Conservation (phyloP, 2,888 invertebrate genomes). For the Netelia inedita region DNA sequence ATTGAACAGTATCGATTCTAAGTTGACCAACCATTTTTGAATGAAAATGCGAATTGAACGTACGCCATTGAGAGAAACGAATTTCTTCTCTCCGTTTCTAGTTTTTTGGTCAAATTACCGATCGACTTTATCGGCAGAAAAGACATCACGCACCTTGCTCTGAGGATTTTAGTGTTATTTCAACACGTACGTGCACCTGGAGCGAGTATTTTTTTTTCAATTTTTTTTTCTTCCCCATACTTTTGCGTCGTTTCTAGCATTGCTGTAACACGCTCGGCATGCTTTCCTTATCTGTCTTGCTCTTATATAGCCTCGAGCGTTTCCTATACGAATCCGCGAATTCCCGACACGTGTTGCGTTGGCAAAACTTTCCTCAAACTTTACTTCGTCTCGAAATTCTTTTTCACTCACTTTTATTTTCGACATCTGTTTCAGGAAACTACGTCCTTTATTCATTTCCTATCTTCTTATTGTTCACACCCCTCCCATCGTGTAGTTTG, state of each 20-base stretch:
- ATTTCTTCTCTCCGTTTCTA: too few relatives aligned
- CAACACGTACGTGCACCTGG: background rate
- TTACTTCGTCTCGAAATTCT: constrained; percentile 17
- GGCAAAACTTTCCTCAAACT: constrained; percentile 19
- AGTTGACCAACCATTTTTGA: too few relatives aligned
- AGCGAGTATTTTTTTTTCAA: background rate
- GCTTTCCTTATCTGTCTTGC: background rate
- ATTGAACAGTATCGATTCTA: too few relatives aligned
- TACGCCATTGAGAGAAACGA: too few relatives aligned
- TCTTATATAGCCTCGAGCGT: background rate
- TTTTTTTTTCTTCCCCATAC: background rate
- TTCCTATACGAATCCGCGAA: constrained; percentile 42
- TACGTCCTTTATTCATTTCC: background rate
- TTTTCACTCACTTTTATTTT: background rate
- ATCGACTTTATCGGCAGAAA: background rate
- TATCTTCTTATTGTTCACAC: too few relatives aligned
- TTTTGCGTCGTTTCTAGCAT: background rate
- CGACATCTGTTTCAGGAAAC: background rate
- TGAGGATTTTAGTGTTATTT: background rate
- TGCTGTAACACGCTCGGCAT: background rate
- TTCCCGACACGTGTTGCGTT: constrained; percentile 56
- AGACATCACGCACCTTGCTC: background rate
- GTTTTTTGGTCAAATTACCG: background rate
- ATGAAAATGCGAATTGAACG: too few relatives aligned
- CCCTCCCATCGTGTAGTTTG: background rate